Conservation (phyloP, 2,888 invertebrate genomes). For the Hirtodrosophila confusa region DNA sequence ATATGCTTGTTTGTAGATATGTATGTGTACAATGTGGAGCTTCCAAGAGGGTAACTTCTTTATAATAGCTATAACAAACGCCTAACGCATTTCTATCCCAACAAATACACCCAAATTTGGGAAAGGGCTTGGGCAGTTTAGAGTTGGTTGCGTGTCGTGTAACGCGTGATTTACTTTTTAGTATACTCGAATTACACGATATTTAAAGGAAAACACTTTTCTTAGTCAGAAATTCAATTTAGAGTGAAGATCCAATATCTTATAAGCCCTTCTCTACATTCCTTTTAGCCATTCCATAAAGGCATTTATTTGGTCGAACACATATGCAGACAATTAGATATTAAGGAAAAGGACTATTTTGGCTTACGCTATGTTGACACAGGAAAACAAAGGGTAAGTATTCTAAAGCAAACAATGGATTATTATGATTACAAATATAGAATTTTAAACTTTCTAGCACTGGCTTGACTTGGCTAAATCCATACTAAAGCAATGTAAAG, state of each 20-base stretch:
- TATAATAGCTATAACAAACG: background rate
- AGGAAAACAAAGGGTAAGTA: slow-evolving; percentile 93
- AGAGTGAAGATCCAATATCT: too few relatives aligned
- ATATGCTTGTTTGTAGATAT: background rate
- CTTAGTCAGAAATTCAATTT: too few relatives aligned
- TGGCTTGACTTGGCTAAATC: slow-evolving; percentile 97
- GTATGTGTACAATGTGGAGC: slow-evolving; percentile 7
- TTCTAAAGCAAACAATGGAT: background rate
- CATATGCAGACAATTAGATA: slow-evolving; percentile 95
- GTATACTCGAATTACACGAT: too few relatives aligned
- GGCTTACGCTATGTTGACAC: slow-evolving; percentile 96
- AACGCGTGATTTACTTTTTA: background rate
- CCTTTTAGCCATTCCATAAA: slow-evolving; percentile 90
- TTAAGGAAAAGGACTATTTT: slow-evolving; percentile 97
- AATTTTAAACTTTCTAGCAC: slow-evolving; percentile 87
- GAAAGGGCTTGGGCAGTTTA: too few relatives aligned
- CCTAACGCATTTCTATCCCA: slow-evolving; percentile 2
- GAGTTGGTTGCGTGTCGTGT: background rate
- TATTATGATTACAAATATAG: background rate
- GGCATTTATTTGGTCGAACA: slow-evolving; percentile 95
- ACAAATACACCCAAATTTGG: slow-evolving; percentile 1
- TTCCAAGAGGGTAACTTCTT: slow-evolving; percentile 19
- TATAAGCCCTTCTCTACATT: background rate
- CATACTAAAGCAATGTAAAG: slow-evolving; percentile 96
- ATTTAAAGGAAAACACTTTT: too few relatives aligned